Conservation (phyloP, 2,113 vertebrate species). For the Gymnocephalus cernua region DNA sequence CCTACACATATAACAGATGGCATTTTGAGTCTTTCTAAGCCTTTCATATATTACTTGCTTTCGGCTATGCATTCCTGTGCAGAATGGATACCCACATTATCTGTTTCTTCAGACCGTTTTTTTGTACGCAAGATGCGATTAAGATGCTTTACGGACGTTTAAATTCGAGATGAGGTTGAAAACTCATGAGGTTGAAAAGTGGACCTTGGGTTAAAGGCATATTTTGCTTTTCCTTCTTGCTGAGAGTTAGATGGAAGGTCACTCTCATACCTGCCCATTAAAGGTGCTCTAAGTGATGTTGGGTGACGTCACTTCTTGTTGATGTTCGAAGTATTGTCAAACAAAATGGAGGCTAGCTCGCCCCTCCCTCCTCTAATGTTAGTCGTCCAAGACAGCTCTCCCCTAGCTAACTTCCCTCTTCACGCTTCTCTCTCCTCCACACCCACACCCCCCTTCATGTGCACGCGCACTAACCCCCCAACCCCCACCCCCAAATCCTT, state of each 20-base stretch:
- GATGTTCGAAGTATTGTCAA: too few relatives aligned
- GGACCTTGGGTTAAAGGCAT: not conserved
- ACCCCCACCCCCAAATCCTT: too few relatives aligned
- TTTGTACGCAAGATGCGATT: not conserved
- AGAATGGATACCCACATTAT: not conserved
- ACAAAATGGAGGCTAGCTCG: too few relatives aligned
- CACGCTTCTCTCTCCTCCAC: too few relatives aligned
- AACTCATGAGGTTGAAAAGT: not conserved
- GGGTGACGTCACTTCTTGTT: too few relatives aligned
- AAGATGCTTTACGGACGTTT: not conserved
- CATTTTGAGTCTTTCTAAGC: not conserved
- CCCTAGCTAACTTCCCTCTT: too few relatives aligned
- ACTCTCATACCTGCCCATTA: not conserved
- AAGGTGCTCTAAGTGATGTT: too few relatives aligned
- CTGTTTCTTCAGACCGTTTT: not conserved
- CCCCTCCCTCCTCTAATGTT: too few relatives aligned
- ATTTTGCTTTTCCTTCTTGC: not conserved
- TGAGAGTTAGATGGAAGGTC: too few relatives aligned
- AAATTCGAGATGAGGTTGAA: not conserved
- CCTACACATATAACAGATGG: not conserved
- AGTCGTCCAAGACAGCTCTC: too few relatives aligned
- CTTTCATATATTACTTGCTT: not conserved
- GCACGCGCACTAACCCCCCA: too few relatives aligned
- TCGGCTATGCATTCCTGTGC: not conserved
- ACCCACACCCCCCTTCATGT: too few relatives aligned